These are phyloP conservation scores for Manduca sexta DNA, from an alignment of 1,140 invertebrate species.

Conservation along the genomic window DNA sequence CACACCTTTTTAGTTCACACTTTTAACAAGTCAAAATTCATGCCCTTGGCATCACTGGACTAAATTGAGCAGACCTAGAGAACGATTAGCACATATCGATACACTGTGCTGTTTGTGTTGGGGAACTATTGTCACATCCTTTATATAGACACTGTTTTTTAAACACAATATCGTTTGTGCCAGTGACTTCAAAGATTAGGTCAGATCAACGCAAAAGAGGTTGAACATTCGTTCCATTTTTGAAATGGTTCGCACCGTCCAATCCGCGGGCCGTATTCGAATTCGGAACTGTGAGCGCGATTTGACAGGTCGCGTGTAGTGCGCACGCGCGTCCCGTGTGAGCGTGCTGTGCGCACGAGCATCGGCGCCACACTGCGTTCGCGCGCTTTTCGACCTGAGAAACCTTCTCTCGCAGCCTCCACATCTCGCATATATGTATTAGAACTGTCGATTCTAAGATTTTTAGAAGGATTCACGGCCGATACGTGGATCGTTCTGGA, in stretches of 20 bases:
- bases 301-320: constrained; percentile 34
- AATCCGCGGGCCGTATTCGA: constrained; percentile 30
- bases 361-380: constrained; percentile 65
- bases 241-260: constrained; percentile 26
- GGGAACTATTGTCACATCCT: constrained; percentile 3
- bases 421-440: constrained; percentile 43
- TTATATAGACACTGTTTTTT: background rate
- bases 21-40: constrained; percentile 58
- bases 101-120: constrained; percentile 40
- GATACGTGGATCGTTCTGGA: constrained; percentile 25
- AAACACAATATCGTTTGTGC: background rate
- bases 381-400: constrained; percentile 65
- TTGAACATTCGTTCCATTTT: constrained; percentile 47
- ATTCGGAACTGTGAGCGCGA: constrained; percentile 44
- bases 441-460: constrained; percentile 34
- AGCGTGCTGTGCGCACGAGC: constrained; percentile 62
- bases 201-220: constrained; percentile 39
- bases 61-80: constrained; percentile 56
- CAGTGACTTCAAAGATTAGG: constrained; percentile 16
- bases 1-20: constrained; percentile 62
- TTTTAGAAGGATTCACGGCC: constrained; percentile 36
- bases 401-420: constrained; percentile 55
- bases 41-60: constrained; percentile 64
- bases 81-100: constrained; percentile 60
- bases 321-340: constrained; percentile 45